These are phyloP conservation scores for Aphidoletes aphidimyza DNA, from an alignment of 2,888 invertebrate species.

Conservation along the genomic window DNA sequence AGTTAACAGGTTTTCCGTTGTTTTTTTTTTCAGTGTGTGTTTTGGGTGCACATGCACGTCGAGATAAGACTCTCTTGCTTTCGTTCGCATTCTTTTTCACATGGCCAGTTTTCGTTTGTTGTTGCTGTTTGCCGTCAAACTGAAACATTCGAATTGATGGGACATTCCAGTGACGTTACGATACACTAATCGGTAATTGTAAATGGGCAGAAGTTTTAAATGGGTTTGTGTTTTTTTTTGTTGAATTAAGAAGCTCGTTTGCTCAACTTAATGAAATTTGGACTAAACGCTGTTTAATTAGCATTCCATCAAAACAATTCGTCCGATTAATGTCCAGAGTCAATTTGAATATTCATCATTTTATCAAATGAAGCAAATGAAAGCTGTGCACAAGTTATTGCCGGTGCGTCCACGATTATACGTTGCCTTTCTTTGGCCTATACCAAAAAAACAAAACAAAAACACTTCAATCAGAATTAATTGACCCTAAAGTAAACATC, in stretches of 20 bases:
- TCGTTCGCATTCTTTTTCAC: background rate
- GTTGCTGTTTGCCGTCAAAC: background rate
- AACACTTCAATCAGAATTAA: conserved; percentile 18
- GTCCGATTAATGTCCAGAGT: conserved; percentile 25
- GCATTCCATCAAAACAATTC: background rate
- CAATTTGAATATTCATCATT: conserved; percentile 38
- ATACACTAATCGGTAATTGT: background rate
- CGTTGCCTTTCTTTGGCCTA: background rate
- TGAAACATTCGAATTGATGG: background rate
- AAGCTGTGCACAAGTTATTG: background rate
- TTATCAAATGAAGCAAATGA: background rate
- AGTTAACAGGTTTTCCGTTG: background rate
- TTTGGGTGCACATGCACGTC: no score
- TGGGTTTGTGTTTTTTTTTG: no score
- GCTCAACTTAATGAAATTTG: conserved; percentile 4
- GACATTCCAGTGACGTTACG: background rate
- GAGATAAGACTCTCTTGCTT: no score
- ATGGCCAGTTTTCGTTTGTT: background rate
- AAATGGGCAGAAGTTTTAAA: no score
- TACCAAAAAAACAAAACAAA: background rate
- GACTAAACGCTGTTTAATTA: conserved; percentile 10
- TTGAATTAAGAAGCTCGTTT: no score
- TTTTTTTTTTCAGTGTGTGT: background rate
- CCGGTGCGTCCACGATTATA: no score
- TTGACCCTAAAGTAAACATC: background rate